Evolutionary conservation across 2,888 invertebrate species (phyloP).

Genomic region (Byasa hedistus): DNA sequence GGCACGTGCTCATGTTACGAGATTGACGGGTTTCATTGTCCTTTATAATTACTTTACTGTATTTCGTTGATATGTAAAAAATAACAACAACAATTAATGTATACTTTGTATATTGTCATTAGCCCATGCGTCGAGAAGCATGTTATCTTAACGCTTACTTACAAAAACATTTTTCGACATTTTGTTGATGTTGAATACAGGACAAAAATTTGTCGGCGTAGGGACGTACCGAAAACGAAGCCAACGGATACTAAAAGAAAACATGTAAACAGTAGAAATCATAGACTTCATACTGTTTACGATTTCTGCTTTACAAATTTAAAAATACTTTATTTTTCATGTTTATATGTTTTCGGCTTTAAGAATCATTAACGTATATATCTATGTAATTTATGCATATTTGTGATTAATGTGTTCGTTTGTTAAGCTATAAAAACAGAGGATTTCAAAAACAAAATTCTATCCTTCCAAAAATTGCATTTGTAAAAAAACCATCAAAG

Average conservation of each 20-base stretch:
- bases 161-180: background rate
- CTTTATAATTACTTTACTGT: constrained; percentile 16
- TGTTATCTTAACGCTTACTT: background rate
- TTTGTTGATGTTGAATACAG: background rate
- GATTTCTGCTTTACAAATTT: background rate
- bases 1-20: constrained; percentile 26
- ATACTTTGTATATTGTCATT: background rate
- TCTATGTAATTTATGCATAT: background rate
- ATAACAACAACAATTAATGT: background rate
- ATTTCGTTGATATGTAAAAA: constrained; percentile 2
- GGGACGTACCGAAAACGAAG: background rate
- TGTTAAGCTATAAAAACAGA: background rate
- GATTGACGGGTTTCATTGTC: constrained; percentile 26
- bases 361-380: background rate
- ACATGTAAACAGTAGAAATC: background rate
- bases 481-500: background rate
- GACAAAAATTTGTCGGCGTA: too few relatives aligned
- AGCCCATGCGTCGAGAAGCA: background rate
- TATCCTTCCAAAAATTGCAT: background rate
- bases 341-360: background rate
- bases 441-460: background rate
- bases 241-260: background rate
- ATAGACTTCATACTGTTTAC: too few relatives aligned
- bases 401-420: background rate
- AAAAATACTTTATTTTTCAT: background rate